Percentiles rank a stretch among this genome's conserved stretches.
These are phyloP conservation scores for Bathynomus jamesi DNA, from an alignment of 1,140 invertebrate species.

Conservation along the genomic window DNA sequence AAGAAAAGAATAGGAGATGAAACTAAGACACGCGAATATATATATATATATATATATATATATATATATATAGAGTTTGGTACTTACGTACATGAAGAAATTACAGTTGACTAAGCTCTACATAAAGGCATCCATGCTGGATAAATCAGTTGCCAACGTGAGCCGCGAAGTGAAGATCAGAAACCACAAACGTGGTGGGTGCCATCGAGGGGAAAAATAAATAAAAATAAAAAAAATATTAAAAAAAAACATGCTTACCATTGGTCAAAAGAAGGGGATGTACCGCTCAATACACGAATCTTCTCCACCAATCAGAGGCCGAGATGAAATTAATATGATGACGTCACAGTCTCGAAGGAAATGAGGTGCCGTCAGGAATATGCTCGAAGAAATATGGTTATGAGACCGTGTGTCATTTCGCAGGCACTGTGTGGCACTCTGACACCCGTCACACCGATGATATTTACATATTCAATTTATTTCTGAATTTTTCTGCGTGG, in stretches of 20 bases:
- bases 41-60: neutral
- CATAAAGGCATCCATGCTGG: no score
- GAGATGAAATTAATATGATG: conserved; percentile 1
- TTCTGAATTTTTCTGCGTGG: no score
- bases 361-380: neutral
- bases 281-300: neutral
- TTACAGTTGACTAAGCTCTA: no score
- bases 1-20: neutral
- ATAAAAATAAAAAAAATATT: neutral
- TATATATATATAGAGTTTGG: neutral
- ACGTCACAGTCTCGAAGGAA: neutral
- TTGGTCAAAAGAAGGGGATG: neutral
- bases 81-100: no score
- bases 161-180: no score
- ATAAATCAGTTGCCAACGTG: no score
- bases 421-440: neutral
- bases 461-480: neutral
- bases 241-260: neutral
- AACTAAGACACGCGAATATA: neutral
- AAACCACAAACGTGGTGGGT: no score
- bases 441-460: neutral
- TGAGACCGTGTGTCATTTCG: neutral
- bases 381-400: neutral
- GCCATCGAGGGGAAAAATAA: no score
- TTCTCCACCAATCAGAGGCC: neutral